Percentiles rank a stretch among this genome's conserved stretches.
Evolutionary conservation across 2,888 invertebrate genomes (phyloP).

Genomic region (Oscheius onirici): DNA sequence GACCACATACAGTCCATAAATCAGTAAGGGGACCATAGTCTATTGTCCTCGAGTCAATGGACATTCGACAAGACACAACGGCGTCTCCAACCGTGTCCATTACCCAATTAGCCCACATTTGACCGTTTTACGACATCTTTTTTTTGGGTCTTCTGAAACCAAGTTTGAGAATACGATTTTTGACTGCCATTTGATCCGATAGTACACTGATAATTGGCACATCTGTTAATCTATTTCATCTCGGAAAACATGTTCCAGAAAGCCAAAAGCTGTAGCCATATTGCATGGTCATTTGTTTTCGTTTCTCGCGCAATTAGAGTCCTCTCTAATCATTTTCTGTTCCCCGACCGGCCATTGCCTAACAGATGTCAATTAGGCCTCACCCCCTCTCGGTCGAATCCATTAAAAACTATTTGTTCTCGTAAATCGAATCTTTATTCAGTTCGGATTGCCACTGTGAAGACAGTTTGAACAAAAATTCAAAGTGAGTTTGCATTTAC

Average conservation of each 20-base stretch:
- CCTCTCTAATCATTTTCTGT: conserved; percentile 9
- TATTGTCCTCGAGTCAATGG: background rate
- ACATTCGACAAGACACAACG: background rate
- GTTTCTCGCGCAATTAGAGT: conserved; percentile 21
- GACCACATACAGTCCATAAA: conserved; percentile 10
- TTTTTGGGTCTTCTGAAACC: no score
- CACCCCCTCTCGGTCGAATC: background rate
- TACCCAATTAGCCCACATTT: conserved; percentile 7
- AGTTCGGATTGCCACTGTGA: conserved; percentile 1
- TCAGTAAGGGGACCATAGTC: background rate
- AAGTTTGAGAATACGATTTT: no score
- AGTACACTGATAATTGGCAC: no score
- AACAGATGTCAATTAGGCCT: conserved; percentile 27
- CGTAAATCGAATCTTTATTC: background rate
- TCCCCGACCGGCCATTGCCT: conserved; percentile 3
- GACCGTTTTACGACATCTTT: background rate
- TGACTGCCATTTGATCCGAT: no score
- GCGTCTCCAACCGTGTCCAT: background rate
- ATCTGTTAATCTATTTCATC: no score
- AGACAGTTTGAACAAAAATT: conserved; percentile 1
- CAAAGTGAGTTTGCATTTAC: background rate
- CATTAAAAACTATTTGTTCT: background rate
- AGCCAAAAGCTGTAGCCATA: background rate
- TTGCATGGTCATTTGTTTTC: conserved; percentile 23
- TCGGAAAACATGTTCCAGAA: no score